phyloP scores from a whole-genome alignment of 2,888 invertebrate genomes.

The Cryptocephalus primarius region DNA sequence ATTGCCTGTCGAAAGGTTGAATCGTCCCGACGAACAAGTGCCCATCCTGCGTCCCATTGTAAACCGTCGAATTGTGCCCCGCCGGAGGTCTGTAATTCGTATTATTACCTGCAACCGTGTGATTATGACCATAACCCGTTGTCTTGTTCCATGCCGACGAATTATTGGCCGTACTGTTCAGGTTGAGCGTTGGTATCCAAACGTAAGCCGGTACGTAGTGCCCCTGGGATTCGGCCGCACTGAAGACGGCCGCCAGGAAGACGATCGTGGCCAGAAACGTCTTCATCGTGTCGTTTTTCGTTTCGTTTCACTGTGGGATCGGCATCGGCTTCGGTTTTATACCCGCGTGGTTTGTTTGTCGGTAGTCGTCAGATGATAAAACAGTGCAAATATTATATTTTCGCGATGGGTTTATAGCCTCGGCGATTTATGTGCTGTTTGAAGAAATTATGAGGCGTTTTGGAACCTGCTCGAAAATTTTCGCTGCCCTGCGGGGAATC shows the following conservation, averaged over 20 bases:
- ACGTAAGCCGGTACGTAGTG: constrained; percentile 22
- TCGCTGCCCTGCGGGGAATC: no score
- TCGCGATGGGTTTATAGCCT: neutral
- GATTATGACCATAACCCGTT: neutral
- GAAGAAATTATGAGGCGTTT: no score
- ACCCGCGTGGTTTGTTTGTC: constrained; percentile 2
- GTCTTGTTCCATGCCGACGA: neutral
- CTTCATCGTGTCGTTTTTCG: neutral
- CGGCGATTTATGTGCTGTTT: neutral
- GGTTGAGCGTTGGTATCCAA: constrained; percentile 14
- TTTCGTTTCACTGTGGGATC: neutral
- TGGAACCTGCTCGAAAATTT: no score
- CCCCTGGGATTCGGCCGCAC: constrained; percentile 11
- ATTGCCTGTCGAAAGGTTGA: constrained; percentile 21
- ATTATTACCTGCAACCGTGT: neutral
- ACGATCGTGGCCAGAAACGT: neutral
- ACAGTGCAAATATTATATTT: constrained; percentile 4
- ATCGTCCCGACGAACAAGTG: constrained; percentile 28
- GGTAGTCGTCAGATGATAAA: constrained; percentile 1
- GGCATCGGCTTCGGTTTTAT: neutral
- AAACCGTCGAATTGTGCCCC: constrained; percentile 1
- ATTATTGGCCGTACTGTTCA: neutral
- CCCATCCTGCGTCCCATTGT: constrained; percentile 16
- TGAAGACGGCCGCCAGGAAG: constrained; percentile 3
- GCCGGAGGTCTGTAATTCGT: constrained; percentile 2